These are phyloP conservation scores for Actinia tenebrosa DNA, from an alignment of 64 coral and sea anemone genomes.

Conservation along the genomic window DNA sequence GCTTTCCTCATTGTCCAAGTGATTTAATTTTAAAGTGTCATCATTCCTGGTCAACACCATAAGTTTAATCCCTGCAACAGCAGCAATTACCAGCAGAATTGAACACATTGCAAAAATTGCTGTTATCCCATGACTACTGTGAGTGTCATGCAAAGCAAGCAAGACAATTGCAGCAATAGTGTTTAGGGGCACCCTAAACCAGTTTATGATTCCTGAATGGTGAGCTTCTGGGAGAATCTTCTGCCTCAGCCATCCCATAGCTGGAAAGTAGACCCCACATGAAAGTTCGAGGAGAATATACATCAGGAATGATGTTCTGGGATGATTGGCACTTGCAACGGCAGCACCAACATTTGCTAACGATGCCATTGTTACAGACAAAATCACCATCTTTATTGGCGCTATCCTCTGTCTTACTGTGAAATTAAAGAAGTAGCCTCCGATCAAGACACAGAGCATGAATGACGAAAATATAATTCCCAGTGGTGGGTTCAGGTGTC, in stretches of 20 bases:
- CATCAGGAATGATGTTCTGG: conserved; percentile 78
- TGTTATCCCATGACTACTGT: conserved; percentile 88
- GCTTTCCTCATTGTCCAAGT: conserved; percentile 54
- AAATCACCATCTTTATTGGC: conserved; percentile 64
- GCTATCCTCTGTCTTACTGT: conserved; percentile 58
- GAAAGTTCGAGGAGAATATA: conserved; percentile 80
- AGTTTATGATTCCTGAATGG: conserved; percentile 97
- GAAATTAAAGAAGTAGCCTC: conserved; percentile 73
- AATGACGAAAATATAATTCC: conserved; percentile 93
- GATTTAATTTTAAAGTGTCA: conserved; percentile 57
- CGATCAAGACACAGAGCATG: conserved; percentile 91
- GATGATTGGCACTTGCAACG: conserved; percentile 74
- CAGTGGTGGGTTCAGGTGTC: conserved; percentile 60
- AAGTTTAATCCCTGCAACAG: conserved; percentile 57
- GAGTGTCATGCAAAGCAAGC: conserved; percentile 92
- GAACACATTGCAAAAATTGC: conserved; percentile 93
- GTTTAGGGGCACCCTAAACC: conserved; percentile 94
- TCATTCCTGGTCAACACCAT: conserved; percentile 62
- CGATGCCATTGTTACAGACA: conserved; percentile 60
- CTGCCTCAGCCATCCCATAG: conserved; percentile 95
- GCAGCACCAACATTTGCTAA: conserved; percentile 72
- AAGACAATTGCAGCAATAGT: conserved; percentile 88
- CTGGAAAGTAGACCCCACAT: conserved; percentile 93
- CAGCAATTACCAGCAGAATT: conserved; percentile 64
- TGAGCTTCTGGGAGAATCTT: conserved; percentile 92